Evolutionary conservation across 2,113 vertebrate species (phyloP).

Genomic region (Halcyon malimbica): DNA sequence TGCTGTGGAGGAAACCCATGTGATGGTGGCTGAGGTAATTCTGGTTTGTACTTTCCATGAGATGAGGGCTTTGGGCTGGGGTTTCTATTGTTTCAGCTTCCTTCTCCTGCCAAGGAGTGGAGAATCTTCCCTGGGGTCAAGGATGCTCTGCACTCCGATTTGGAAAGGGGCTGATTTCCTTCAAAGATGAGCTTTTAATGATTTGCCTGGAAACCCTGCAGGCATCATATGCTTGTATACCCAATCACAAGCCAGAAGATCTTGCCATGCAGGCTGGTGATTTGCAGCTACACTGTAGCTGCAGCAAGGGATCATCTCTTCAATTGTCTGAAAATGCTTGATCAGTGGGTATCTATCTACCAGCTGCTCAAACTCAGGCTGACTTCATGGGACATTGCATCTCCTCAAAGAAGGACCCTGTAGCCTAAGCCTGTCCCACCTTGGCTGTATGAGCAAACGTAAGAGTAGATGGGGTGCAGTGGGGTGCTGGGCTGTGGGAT

Average conservation of each 20-base stretch:
- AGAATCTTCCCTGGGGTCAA: neutral
- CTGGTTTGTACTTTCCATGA: neutral
- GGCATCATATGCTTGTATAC: neutral
- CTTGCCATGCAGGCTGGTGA: neutral
- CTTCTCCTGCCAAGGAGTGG: neutral
- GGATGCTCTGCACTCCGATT: neutral
- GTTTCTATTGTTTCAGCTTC: neutral
- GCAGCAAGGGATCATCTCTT: neutral
- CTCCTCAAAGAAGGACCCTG: neutral
- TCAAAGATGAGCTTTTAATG: neutral
- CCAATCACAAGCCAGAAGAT: neutral
- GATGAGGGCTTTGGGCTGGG: neutral
- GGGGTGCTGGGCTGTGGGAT: neutral
- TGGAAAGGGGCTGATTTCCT: neutral
- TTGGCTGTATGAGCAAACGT: neutral
- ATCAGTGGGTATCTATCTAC: neutral
- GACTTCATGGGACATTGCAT: neutral
- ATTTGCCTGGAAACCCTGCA: neutral
- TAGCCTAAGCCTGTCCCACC: neutral
- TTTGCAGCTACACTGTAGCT: neutral
- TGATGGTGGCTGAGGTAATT: neutral
- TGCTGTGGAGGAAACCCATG: neutral
- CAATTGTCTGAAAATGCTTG: neutral
- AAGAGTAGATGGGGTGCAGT: neutral
- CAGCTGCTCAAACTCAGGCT: neutral